phyloP scores from a whole-genome alignment of 2,888 invertebrate genomes.

The Liodrosophila aerea region DNA sequence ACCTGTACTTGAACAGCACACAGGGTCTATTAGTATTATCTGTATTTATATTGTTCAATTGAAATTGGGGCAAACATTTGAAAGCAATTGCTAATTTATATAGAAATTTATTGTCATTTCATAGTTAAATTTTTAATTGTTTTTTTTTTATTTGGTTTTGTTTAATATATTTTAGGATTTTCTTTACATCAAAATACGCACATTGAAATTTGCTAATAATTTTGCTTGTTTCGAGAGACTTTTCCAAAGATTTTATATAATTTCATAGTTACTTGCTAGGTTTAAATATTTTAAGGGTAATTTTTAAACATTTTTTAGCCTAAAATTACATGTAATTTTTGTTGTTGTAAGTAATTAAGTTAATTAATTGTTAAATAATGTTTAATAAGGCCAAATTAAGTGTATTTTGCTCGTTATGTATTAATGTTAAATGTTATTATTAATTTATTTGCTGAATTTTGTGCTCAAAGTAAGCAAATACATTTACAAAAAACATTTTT shows the following conservation, averaged over 20 bases:
- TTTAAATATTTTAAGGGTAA: conserved; percentile 35
- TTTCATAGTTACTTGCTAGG: conserved; percentile 31
- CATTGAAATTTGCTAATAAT: conserved; percentile 69
- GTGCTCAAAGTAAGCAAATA: conserved; percentile 16
- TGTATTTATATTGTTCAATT: conserved; percentile 45
- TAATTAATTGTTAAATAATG: conserved; percentile 67
- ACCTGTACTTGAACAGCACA: not conserved
- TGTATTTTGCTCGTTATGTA: conserved; percentile 49
- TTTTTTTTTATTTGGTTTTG: conserved; percentile 24
- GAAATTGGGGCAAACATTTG: conserved; percentile 40
- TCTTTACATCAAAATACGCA: conserved; percentile 58
- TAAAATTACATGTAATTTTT: conserved; percentile 42
- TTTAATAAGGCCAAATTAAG: conserved; percentile 81
- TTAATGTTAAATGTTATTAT: conserved; percentile 39
- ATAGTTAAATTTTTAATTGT: conserved; percentile 38
- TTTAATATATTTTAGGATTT: conserved; percentile 23
- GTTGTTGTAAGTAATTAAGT: conserved; percentile 41
- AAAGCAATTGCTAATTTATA: conserved; percentile 65
- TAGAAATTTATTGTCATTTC: conserved; percentile 77
- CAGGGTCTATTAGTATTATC: conserved; percentile 8
- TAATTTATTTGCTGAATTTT: conserved; percentile 23
- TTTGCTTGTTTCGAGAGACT: conserved; percentile 56
- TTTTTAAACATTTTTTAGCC: conserved; percentile 31
- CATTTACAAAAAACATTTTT: conserved; percentile 35
- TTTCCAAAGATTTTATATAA: conserved; percentile 58